Percentiles rank a stretch among this genome's conserved stretches.
Evolutionary conservation across 2,113 vertebrate species (phyloP).

Genomic region (Microtus montanus): DNA sequence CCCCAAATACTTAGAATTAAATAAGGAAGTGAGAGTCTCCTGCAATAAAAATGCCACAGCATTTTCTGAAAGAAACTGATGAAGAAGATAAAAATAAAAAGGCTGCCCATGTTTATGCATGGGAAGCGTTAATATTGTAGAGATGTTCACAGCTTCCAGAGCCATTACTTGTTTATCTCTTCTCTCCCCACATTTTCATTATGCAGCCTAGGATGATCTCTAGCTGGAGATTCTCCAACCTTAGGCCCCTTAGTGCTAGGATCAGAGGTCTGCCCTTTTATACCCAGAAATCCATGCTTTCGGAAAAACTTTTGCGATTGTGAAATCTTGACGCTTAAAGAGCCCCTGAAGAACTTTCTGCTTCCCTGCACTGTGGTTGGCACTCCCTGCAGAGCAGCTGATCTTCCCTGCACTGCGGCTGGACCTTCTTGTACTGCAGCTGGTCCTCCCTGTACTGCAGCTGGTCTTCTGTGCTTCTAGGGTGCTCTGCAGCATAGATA

Average conservation of each 20-base stretch:
- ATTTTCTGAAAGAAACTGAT: neutral
- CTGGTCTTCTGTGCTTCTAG: conserved; percentile 20
- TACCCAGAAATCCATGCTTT: neutral
- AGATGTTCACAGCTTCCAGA: neutral
- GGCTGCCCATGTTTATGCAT: neutral
- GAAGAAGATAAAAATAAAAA: neutral
- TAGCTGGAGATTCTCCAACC: neutral
- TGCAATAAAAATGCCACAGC: neutral
- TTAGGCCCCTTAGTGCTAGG: neutral
- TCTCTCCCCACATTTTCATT: neutral
- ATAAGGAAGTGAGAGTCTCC: neutral
- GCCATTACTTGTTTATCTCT: neutral
- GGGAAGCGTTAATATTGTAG: neutral
- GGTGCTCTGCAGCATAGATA: neutral
- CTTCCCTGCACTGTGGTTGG: conserved; percentile 56
- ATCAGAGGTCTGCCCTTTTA: neutral
- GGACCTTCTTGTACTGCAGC: neutral
- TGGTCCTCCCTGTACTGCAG: neutral
- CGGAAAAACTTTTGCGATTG: conserved; percentile 12
- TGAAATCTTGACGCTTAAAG: neutral
- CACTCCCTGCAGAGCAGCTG: neutral
- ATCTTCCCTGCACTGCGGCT: neutral
- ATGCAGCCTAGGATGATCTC: neutral
- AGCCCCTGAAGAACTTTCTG: neutral
- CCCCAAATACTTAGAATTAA: neutral